These are phyloP conservation scores for Darevskia mixta DNA, from an alignment of 2,797 vertebrate species.

Conservation along the genomic window DNA sequence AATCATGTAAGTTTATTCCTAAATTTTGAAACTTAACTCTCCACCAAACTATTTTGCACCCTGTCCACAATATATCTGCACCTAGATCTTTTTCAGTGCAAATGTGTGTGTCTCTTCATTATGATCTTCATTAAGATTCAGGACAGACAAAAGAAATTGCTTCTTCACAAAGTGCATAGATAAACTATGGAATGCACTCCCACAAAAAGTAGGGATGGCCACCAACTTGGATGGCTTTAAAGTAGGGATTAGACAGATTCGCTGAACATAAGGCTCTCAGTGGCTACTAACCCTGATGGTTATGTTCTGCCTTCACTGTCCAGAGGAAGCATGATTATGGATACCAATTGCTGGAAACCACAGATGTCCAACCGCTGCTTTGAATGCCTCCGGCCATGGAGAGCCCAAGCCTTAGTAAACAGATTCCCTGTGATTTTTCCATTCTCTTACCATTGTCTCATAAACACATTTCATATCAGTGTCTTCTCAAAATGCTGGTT, in stretches of 20 bases:
- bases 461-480: no score
- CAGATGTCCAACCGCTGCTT: no score
- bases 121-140: not conserved
- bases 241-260: not conserved
- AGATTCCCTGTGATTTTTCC: no score
- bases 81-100: not conserved
- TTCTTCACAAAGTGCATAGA: no score
- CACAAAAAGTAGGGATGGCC: no score
- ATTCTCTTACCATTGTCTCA: no score
- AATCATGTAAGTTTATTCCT: constrained; percentile 83
- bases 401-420: no score
- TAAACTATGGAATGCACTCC: no score
- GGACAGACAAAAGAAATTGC: no score
- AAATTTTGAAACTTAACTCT: not conserved
- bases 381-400: no score
- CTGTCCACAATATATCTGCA: not conserved
- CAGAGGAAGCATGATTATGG: not conserved
- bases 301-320: not conserved
- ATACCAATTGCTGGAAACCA: no score
- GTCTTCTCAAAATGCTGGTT: no score
- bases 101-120: not conserved
- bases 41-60: constrained; percentile 8
- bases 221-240: not conserved
- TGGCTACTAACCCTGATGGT: not conserved
- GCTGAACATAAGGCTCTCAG: not conserved